Evolutionary conservation across 2,888 invertebrate genomes (phyloP).

Genomic region (Polymixis lichenea): DNA sequence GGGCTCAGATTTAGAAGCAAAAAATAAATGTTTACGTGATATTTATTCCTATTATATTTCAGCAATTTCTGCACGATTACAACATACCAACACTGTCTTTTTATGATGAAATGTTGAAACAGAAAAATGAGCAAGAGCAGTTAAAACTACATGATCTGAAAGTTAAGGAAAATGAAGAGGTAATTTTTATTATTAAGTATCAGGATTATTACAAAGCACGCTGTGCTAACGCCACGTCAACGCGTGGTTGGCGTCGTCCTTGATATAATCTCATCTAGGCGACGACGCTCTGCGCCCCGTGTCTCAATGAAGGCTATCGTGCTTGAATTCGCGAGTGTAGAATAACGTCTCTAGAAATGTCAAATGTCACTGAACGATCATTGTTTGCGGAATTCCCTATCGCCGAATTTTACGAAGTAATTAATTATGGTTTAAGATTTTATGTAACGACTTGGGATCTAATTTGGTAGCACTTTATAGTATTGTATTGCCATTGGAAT

Average conservation of each 20-base stretch:
- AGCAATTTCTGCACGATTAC: conserved; percentile 94
- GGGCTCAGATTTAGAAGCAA: too few relatives aligned
- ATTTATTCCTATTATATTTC: conserved; percentile 63
- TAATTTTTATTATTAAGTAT: conserved; percentile 68
- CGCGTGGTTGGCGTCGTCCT: too few relatives aligned
- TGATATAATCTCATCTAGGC: too few relatives aligned
- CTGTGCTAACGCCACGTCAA: too few relatives aligned
- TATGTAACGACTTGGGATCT: too few relatives aligned
- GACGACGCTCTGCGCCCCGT: too few relatives aligned
- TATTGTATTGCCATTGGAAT: too few relatives aligned
- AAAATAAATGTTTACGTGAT: not conserved
- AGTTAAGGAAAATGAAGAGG: conserved; percentile 92
- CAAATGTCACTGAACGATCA: not conserved
- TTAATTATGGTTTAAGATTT: too few relatives aligned
- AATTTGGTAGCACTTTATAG: too few relatives aligned
- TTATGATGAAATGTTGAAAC: conserved; percentile 97
- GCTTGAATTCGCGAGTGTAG: not conserved
- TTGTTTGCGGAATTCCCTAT: too few relatives aligned
- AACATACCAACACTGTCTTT: conserved; percentile 96
- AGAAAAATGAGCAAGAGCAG: conserved; percentile 92
- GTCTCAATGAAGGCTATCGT: too few relatives aligned
- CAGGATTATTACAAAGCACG: not conserved
- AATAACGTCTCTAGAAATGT: not conserved
- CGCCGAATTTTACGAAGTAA: too few relatives aligned
- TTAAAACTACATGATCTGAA: conserved; percentile 91